Conservation (phyloP, 1,140 invertebrate genomes). For the Drosophila bocqueti region DNA sequence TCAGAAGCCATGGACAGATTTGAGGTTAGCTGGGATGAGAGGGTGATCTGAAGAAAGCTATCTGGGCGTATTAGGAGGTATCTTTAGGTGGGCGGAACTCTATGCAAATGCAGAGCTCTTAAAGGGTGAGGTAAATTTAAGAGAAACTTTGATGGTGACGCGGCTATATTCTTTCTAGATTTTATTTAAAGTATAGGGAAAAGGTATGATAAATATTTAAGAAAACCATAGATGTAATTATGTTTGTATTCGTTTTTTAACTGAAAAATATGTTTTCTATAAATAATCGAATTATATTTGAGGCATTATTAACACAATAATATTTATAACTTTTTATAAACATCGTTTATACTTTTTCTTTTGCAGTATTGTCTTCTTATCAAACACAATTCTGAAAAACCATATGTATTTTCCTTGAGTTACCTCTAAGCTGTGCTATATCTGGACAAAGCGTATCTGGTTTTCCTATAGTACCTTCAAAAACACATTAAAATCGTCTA, state of each 20-base stretch:
- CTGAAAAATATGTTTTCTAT: neutral
- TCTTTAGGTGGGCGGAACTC: constrained; percentile 1
- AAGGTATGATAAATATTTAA: neutral
- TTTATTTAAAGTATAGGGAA: neutral
- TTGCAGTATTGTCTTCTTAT: neutral
- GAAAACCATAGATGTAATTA: neutral
- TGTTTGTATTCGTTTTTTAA: neutral
- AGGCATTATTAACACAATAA: rapidly evolving
- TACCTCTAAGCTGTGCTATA: neutral
- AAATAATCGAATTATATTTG: neutral
- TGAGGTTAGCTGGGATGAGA: constrained; percentile 17
- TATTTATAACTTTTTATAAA: neutral
- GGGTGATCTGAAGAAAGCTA: neutral
- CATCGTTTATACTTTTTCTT: neutral
- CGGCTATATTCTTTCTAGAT: neutral
- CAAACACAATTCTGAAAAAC: neutral
- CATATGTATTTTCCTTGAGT: neutral
- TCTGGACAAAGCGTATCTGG: neutral
- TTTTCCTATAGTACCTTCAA: neutral
- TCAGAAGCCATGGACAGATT: constrained; percentile 51
- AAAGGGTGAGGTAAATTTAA: neutral
- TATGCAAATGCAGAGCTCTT: constrained; percentile 49
- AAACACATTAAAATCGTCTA: neutral
- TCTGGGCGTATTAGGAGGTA: neutral
- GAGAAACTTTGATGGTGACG: neutral